These are phyloP conservation scores for Eulithis testata DNA, from an alignment of 2,888 invertebrate species.

Conservation along the genomic window DNA sequence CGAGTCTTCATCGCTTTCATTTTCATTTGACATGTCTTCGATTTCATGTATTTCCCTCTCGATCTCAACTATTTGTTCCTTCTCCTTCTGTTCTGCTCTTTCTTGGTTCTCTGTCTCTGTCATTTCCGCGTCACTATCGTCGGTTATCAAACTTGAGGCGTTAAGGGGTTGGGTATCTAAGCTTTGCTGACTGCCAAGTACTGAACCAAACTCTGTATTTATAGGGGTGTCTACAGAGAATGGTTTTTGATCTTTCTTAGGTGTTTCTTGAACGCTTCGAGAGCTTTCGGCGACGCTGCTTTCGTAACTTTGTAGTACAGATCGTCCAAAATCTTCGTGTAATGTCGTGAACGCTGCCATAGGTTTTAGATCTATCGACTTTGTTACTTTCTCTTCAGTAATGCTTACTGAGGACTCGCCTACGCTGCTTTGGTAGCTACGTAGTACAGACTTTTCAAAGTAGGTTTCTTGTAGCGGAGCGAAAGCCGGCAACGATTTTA, in stretches of 20 bases:
- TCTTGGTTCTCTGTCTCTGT: conserved; percentile 37
- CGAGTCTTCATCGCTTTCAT: conserved; percentile 30
- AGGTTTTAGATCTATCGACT: conserved; percentile 47
- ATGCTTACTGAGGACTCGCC: conserved; percentile 53
- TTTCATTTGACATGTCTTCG: conserved; percentile 68
- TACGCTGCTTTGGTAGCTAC: conserved; percentile 66
- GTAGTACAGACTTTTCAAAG: conserved; percentile 66
- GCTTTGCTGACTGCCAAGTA: conserved; percentile 61
- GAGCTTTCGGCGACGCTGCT: conserved; percentile 58
- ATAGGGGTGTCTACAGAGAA: conserved; percentile 38
- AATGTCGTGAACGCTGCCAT: conserved; percentile 60
- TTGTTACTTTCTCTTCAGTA: conserved; percentile 47
- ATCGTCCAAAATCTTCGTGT: conserved; percentile 65
- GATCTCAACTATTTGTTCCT: conserved; percentile 72
- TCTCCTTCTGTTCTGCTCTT: conserved; percentile 66
- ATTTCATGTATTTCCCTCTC: conserved; percentile 77
- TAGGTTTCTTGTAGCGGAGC: conserved; percentile 62
- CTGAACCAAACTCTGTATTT: conserved; percentile 63
- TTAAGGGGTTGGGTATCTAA: conserved; percentile 49
- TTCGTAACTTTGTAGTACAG: conserved; percentile 62
- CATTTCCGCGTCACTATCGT: conserved; percentile 71
- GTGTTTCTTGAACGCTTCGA: conserved; percentile 41
- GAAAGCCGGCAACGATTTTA: conserved; percentile 62
- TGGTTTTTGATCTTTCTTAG: conserved; percentile 39
- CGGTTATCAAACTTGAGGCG: conserved; percentile 69